Evolutionary conservation across 2,888 invertebrate genomes (phyloP).

Genomic region (Eupeodes latifasciatus): DNA sequence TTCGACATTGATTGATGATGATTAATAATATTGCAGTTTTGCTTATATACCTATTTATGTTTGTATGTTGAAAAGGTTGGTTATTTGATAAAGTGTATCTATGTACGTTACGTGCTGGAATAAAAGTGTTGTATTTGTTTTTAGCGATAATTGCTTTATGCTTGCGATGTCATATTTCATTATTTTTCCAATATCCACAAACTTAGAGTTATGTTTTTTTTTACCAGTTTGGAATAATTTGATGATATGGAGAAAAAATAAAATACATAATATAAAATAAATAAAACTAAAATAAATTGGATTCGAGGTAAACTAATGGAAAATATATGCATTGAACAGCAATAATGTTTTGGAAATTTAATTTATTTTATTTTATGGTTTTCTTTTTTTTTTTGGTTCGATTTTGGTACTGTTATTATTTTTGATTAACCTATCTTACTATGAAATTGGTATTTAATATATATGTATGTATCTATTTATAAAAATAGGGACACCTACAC

Average conservation of each 20-base stretch:
- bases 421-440: background rate
- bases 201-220: background rate
- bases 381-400: background rate
- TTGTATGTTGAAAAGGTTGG: background rate
- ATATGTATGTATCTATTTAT: background rate
- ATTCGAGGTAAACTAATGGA: constrained; percentile 21
- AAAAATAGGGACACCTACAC: background rate
- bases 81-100: background rate
- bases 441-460: background rate
- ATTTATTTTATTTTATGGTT: background rate
- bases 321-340: constrained; percentile 14
- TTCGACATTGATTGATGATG: constrained; percentile 84
- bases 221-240: background rate
- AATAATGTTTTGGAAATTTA: constrained; percentile 1
- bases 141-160: constrained; percentile 67
- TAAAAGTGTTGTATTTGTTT: background rate
- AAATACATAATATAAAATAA: background rate
- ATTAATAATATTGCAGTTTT: constrained; percentile 84
- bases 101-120: background rate
- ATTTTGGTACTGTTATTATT: constrained; percentile 2
- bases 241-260: background rate
- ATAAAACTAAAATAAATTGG: background rate
- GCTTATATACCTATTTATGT: background rate
- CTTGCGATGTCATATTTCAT: constrained; percentile 69
- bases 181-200: constrained; percentile 35